Evolutionary conservation across 2,113 vertebrate genomes (phyloP), one percentile per base, ranked within the genome.

Genomic region (Bubo bubo): DNA sequence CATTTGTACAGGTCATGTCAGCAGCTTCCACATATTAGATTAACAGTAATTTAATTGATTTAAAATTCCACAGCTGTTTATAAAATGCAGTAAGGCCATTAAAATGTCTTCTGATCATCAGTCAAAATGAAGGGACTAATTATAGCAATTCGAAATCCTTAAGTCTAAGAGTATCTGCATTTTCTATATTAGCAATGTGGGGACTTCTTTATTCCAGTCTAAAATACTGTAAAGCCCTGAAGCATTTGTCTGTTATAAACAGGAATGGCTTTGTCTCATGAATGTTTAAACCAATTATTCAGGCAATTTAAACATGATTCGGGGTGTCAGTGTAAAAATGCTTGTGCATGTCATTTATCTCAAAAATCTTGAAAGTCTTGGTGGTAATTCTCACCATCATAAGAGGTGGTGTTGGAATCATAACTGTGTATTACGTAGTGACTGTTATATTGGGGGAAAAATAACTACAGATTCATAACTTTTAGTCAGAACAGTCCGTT

Each of bases 31-130:
- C 27, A 7, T 52, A 86, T 49, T 83, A 80, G 50, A 80, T 86
- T 52, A 70, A 17, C 17, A 43, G 55, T 11, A 85, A 80, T 64
- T 55, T 58, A 82, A 86, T 85, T 50, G 76, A 76, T 91, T 86
- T 68, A 73, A 86, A 93, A 77, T 94, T 93, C 72, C 76, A 76
- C 50, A 71, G 63, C 86, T 94, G 35, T 56, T 91, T 80, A 18
- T 70, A 49, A 80, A 83, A 82, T 39, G 58, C 39, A n/a, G 7
- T 37, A 30, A 71, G n/a, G 34, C 70, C 50, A 50, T 83, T 93
- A 19, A 74, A 71, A n/a, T 82, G 43, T 79, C 62, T 73, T 59
- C 66, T 39, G 58, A 73, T 76, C 34, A 53, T 83, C 28, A 50
- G 32, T 95, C 79, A 70, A 60, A 91, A 24, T 64, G 53, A 91